phyloP scores from a whole-genome alignment of 2,797 vertebrate species.

The Rhincodon typus region DNA sequence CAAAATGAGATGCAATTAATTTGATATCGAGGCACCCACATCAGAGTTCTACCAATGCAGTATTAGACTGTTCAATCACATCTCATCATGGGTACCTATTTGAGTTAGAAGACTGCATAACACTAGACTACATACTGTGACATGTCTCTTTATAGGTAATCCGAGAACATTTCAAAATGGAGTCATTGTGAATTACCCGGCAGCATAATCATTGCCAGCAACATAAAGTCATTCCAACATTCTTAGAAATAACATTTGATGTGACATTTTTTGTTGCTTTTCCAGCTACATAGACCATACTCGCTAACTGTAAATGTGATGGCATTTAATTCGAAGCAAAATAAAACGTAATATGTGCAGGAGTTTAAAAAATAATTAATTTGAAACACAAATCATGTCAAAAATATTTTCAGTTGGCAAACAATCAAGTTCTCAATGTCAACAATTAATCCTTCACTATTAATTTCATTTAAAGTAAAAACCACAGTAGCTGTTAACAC shows the following conservation, averaged over 20 bases:
- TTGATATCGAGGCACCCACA: neutral
- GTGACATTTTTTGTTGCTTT: neutral
- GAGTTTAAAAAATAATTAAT: neutral
- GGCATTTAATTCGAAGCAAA: too few relatives aligned
- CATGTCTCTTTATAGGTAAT: neutral
- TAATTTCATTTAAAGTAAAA: neutral
- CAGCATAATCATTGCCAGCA: neutral
- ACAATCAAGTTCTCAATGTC: neutral
- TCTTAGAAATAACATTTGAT: neutral
- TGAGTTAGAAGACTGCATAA: neutral
- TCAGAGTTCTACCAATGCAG: neutral
- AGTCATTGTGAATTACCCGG: neutral
- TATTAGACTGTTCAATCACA: neutral
- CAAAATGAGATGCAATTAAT: neutral
- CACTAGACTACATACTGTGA: neutral
- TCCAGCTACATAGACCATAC: neutral
- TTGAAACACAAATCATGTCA: neutral
- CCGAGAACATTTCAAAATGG: neutral
- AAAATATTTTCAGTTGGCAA: neutral
- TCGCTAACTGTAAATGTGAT: neutral
- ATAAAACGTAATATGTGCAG: too few relatives aligned
- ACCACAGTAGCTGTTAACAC: neutral
- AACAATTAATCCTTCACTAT: neutral
- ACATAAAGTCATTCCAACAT: neutral
- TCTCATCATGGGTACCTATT: neutral